A percentile compares a stretch with the other conserved stretches of the same genome.
Conservation (phyloP, 1,140 invertebrate genomes). For the Anagrus nilaparvatae region DNA sequence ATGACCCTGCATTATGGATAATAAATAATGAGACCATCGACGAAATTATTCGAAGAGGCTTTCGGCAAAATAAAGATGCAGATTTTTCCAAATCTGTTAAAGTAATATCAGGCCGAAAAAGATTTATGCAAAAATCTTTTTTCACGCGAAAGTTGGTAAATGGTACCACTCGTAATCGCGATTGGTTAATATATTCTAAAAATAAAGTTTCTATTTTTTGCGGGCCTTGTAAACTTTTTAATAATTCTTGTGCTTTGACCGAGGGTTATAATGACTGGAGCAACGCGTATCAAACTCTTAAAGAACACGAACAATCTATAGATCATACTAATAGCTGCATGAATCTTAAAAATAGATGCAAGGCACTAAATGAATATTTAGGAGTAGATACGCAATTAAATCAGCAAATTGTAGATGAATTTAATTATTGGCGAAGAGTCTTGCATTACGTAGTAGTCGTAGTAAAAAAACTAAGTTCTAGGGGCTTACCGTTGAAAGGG, state of each 20-base stretch:
- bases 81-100: neutral
- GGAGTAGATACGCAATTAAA: neutral
- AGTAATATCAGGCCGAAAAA: neutral
- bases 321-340: neutral
- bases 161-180: neutral
- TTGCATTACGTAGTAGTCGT: neutral
- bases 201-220: neutral
- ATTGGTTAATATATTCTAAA: conserved; percentile 4
- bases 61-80: neutral
- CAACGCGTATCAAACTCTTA: neutral
- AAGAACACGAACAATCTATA: too few relatives aligned
- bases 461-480: conserved; percentile 1
- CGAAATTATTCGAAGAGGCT: neutral
- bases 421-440: conserved; percentile 1
- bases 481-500: conserved; percentile 24
- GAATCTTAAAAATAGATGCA: neutral
- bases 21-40: neutral
- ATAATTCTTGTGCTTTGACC: neutral
- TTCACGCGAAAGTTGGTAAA: neutral
- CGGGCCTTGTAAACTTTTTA: neutral
- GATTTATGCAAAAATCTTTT: neutral
- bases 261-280: neutral
- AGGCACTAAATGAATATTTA: neutral
- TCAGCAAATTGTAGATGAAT: neutral
- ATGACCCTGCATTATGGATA: neutral